phyloP scores from a whole-genome alignment of 2,113 vertebrate genomes.

The Scomber colias region DNA sequence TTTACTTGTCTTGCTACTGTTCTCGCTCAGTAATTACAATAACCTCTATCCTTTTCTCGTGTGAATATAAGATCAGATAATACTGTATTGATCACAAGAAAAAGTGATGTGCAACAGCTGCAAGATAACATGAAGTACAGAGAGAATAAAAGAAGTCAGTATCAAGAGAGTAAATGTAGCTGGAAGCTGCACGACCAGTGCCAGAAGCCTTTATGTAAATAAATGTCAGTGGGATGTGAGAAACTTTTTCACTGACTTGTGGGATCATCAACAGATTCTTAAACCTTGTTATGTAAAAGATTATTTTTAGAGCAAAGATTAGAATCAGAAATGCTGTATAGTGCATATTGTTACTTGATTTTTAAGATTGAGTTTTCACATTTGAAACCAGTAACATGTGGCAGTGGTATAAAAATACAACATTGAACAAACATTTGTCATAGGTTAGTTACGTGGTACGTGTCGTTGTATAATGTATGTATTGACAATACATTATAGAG shows the following conservation, averaged over 20 bases:
- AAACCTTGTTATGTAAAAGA: not conserved
- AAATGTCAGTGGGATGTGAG: not conserved
- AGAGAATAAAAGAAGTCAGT: no score
- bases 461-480: no score
- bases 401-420: no score
- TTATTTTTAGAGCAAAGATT: constrained; percentile 5
- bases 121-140: no score
- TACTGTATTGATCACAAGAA: no score
- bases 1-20: constrained; percentile 18
- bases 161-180: no score
- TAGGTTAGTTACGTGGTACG: not conserved
- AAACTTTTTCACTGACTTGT: not conserved
- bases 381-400: not conserved
- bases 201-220: not conserved
- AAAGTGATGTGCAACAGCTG: no score
- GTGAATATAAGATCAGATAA: not conserved
- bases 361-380: not conserved
- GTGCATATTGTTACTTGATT: no score
- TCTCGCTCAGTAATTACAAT: constrained; percentile 30
- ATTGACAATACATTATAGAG: no score
- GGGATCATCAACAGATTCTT: not conserved
- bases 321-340: not conserved
- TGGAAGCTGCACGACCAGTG: no score
- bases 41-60: constrained; percentile 7
- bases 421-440: not conserved